Conservation (phyloP, 2,888 invertebrate species). For the Pyrgus malvae region DNA sequence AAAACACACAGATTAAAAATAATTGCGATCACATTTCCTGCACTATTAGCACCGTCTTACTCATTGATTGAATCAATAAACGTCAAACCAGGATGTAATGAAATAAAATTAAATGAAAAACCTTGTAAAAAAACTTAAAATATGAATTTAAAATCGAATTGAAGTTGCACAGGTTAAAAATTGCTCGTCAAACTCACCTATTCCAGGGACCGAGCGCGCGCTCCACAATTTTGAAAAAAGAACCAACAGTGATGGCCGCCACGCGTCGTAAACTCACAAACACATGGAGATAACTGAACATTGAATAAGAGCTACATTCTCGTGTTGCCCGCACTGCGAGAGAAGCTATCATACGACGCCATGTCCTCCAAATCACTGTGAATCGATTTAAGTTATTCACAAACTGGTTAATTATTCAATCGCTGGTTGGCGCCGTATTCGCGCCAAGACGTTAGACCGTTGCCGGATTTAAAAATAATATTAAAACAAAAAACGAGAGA, state of each 20-base stretch:
- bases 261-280: constrained; percentile 64
- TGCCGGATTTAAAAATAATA: constrained; percentile 72
- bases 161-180: constrained; percentile 4
- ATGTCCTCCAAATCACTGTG: constrained; percentile 49
- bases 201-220: constrained; percentile 3
- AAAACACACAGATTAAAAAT: constrained; percentile 6
- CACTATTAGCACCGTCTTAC: constrained; percentile 3
- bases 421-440: constrained; percentile 51
- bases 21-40: constrained; percentile 10
- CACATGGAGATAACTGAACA: constrained; percentile 66
- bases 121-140: neutral
- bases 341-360: constrained; percentile 41
- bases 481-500: constrained; percentile 51
- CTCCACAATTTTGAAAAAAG: constrained; percentile 34
- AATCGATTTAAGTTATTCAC: constrained; percentile 51
- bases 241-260: constrained; percentile 31
- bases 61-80: constrained; percentile 9
- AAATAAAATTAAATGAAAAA: neutral
- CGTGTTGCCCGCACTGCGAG: constrained; percentile 33
- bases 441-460: constrained; percentile 57
- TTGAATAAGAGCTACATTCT: constrained; percentile 36
- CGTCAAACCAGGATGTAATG: constrained; percentile 13
- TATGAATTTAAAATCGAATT: neutral
- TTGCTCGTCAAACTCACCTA: neutral
- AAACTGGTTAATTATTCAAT: constrained; percentile 47